Evolutionary conservation across 2,888 invertebrate genomes (phyloP), one percentile per base, ranked within the genome.

Genomic region (Melolontha melolontha): DNA sequence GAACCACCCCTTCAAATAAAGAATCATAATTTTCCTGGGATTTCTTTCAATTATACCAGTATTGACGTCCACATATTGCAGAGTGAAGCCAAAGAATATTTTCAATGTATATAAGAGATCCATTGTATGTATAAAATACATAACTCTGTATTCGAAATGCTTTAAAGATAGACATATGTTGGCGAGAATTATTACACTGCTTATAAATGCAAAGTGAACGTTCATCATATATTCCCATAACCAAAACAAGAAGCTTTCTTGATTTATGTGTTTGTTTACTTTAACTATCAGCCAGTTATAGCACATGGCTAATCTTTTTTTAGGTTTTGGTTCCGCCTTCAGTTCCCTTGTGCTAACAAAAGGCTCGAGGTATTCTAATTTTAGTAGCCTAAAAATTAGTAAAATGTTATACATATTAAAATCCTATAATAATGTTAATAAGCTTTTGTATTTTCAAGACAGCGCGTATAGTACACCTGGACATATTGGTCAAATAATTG

Each of bases 31-130:
- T 8, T 55, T 55, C 22, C 55, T 63, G 8, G 64, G 55, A 16
- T 66, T 8, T 39, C 34, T 49, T 29, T 64, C 42, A 5, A 63
- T 12, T 8, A 67, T 55, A 7, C 69, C 69, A 6, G 69, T 64
- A 11, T 40, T 42, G n/a, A 55, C 64, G 42, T 69, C 69, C 12
- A 66, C 14, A 39, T 69, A 69, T n/a, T 64, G 41, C 16, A 67
- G 12, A 4, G 62, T 64, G 10, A 67, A 67, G 7, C 67, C 67
- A 29, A 63, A 29, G 27, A 67, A 54, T 5, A 69, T 27, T n/a
- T 67, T 69, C 4, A 29, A 16, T 4, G 63, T 14, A 40, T 47
- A 69, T 4, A 69, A 10, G 6, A 64, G 1, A 22, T 69, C 69
- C 22, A 66, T 16, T 5, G 49, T 0, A 16, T 59, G 40, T 8